Conservation (phyloP, 64 coral and sea anemone species). For the Montipora foliosa region DNA sequence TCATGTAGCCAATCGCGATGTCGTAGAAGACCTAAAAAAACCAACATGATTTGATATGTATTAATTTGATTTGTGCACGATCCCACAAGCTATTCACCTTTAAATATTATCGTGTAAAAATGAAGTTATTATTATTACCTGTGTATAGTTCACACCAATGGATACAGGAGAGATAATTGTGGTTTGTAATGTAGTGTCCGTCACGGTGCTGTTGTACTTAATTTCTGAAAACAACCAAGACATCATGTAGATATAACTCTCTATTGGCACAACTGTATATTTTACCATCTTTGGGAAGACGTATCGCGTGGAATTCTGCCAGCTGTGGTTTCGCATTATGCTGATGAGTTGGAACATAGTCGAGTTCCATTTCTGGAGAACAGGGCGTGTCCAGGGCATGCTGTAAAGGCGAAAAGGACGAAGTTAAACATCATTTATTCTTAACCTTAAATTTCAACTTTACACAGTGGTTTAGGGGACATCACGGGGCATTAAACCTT, state of each 20-base stretch:
- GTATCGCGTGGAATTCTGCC: slow-evolving; percentile 47
- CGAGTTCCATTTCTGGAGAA: slow-evolving; percentile 68
- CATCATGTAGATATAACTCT: not conserved
- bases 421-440: not conserved
- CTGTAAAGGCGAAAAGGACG: not conserved
- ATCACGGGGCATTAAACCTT: too few relatives aligned
- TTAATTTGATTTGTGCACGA: too few relatives aligned
- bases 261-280: slow-evolving; percentile 7
- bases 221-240: not conserved
- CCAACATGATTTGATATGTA: too few relatives aligned
- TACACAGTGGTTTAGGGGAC: too few relatives aligned
- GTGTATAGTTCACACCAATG: slow-evolving; percentile 40
- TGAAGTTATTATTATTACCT: not conserved
- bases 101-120: too few relatives aligned
- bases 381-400: slow-evolving; percentile 73
- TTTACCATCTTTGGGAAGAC: slow-evolving; percentile 62
- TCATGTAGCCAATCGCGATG: not conserved
- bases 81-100: too few relatives aligned
- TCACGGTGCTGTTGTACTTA: slow-evolving; percentile 26
- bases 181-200: slow-evolving; percentile 15
- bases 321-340: slow-evolving; percentile 57
- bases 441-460: not conserved
- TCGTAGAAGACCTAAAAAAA: not conserved
- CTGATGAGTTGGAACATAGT: slow-evolving; percentile 69
- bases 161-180: not conserved